Evolutionary conservation across 2,113 vertebrate genomes (phyloP), one percentile per base, ranked within the genome.

Genomic region (Bolborhynchus lineola): DNA sequence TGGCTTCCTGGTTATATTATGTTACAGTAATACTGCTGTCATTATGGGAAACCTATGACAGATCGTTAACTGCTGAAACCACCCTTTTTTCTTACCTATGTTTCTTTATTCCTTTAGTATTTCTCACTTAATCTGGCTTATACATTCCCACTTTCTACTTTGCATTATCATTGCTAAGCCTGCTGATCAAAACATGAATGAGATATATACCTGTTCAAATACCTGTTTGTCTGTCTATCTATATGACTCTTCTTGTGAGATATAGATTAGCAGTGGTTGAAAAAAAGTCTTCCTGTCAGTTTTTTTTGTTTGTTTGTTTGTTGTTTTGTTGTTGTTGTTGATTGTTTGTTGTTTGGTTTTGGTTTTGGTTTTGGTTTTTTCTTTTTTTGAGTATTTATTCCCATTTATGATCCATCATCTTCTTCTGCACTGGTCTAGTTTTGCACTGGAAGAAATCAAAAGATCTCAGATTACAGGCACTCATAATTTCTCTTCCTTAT

Each of bases 61-160:
- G 52, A 69, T 33, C 31, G 84, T 94, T 79, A 92, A 77, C 41
- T 88, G 69, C 46, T 68, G 42, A 35, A 79, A 35, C 24, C 3
- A 5, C 37, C 13, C 21, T 77, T 91, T 63, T 63, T 65, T 87
- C 90, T 90, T 92, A 90, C 16, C 23, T 82, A 12, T 52, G 16
- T 91, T 91, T 87, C n/a, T 82, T 90, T 91, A 50, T 92, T 91
- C 26, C 33, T 89, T 60, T 50, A 79, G 47, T 76, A 93, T 90
- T 93, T 94, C 65, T 96, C 41, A 59, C 35, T 89, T 92, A 68
- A 83, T 89, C n/a, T 82, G 46, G 79, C 39, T 67, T 69, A 74
- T 75, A 72, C 49, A 62, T 95, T 94, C 59, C 84, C 88, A 93
- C 31, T 95, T 94, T 86, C 75, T 76, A 39, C 28, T 92, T 94